Percentiles rank a stretch among this genome's conserved stretches.
phyloP scores from a whole-genome alignment of 2,113 vertebrate species.

The Manacus vitellinus region DNA sequence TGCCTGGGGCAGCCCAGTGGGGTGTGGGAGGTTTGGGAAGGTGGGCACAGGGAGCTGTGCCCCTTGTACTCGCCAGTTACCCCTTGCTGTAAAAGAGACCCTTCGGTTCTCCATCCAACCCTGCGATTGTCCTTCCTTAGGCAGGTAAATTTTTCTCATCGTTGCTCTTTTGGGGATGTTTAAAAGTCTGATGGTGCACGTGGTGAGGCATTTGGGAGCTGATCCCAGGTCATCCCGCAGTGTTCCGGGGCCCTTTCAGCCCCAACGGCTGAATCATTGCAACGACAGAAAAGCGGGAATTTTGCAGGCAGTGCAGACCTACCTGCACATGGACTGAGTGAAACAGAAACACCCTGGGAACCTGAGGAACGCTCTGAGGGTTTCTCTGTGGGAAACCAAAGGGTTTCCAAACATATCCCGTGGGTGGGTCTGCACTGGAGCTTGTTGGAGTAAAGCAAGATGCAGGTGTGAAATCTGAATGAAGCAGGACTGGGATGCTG shows the following conservation, averaged over 20 bases:
- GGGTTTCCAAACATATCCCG: not conserved
- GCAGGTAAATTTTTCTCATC: accelerated
- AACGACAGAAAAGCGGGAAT: not conserved
- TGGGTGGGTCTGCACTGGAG: not conserved
- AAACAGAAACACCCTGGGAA: not conserved
- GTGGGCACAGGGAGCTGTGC: not conserved
- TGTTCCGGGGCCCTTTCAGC: accelerated
- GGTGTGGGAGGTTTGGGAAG: not conserved
- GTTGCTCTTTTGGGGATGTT: not conserved
- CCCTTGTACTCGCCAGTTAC: accelerated
- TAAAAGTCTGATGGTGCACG: accelerated
- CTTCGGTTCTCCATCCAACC: accelerated
- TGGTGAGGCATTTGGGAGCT: not conserved
- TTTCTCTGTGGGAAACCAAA: not conserved
- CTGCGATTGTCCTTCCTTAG: not conserved
- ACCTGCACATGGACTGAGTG: too few species aligned
- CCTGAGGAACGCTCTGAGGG: not conserved
- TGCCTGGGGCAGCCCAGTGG: not conserved
- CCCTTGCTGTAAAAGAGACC: not conserved
- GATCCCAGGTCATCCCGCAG: not conserved
- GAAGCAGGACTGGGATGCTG: not conserved
- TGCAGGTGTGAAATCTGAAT: not conserved
- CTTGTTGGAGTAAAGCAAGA: not conserved
- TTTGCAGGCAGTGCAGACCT: not conserved
- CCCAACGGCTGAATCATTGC: accelerated